Evolutionary conservation across 2,888 invertebrate species (phyloP), one percentile per base, ranked within the genome.

Genomic region (Beris chalybata): DNA sequence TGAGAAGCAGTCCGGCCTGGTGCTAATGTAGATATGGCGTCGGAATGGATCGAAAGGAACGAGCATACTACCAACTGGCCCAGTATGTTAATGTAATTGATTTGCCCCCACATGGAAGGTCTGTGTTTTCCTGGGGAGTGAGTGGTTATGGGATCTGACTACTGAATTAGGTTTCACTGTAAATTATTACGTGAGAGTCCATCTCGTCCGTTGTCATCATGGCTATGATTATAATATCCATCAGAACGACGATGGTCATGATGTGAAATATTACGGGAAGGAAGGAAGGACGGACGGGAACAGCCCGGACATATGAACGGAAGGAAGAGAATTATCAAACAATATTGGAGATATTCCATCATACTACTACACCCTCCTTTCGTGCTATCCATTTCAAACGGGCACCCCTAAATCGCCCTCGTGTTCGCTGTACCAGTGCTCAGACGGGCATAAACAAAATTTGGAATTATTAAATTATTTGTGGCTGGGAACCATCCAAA

Each of bases 401-500:
- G 53, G 7, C 15, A 29, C 30, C 31, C 53, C 15, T 11, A 30
- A 12, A 54, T 32, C 6, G 6, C 32, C 32, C 54, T 7, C 11
- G 12, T 32, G n/a, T 9, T 31, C 29, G 3, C 50, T 43, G 11
- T 38, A 61, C 38, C 50, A 43, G 12, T 29, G 43, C 12, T 32
- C 61, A 61, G 13, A 52, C 30, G 61, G 38, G 52, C 61, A 61
- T 52, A 47, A 50, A 52, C 52, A 47, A 61, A 61, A 61, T 61
- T 61, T 15, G 52, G 59, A 30, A 38, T 61, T 61, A 61, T 61
- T 61, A 61, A 61, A 61, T 61, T 61, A 61, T 52, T 47, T 61
- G 50, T 38, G 61, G 61, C 61, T 38, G 31, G 29, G 12, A 45
- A 52, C 38, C 38, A 3, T 38, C 9, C 61, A 52, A 31, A 43